Percentiles rank a stretch among this genome's conserved stretches.
Conservation (phyloP, 2,113 vertebrate genomes). For the Salminus brasiliensis region DNA sequence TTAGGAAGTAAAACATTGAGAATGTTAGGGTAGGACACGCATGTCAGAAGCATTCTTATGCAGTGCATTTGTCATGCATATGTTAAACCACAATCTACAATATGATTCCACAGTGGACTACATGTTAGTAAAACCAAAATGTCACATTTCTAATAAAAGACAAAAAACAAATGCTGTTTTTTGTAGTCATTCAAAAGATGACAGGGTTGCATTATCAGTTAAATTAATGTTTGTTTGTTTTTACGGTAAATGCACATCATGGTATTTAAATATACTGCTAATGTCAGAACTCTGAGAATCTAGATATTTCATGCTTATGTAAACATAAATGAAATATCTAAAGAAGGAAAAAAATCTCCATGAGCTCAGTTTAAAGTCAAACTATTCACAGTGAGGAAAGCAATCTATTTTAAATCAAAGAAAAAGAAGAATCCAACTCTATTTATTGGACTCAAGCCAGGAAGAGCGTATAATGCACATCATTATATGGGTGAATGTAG, state of each 20-base stretch:
- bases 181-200: slow-evolving; percentile 23
- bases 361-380: slow-evolving; percentile 12
- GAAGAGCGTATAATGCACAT: slow-evolving; percentile 13
- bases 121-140: slow-evolving; percentile 1
- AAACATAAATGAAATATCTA: slow-evolving; percentile 3
- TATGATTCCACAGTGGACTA: not conserved
- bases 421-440: not conserved
- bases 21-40: slow-evolving; percentile 55
- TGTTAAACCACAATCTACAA: not conserved
- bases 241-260: not conserved
- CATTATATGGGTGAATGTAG: not conserved
- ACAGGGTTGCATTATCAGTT: not conserved
- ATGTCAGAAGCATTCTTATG: slow-evolving; percentile 23
- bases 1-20: slow-evolving; percentile 64
- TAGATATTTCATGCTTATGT: slow-evolving; percentile 37
- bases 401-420: slow-evolving; percentile 5
- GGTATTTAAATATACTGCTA: not conserved
- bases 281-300: slow-evolving; percentile 19
- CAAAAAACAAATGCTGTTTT: not conserved
- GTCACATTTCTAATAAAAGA: not conserved
- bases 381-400: not conserved
- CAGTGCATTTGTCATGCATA: slow-evolving; percentile 26
- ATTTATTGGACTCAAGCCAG: not conserved
- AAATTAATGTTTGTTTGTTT: not conserved
- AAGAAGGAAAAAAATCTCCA: slow-evolving; percentile 2